Conservation (phyloP, 2,113 vertebrate species). For the Rhea americana region DNA sequence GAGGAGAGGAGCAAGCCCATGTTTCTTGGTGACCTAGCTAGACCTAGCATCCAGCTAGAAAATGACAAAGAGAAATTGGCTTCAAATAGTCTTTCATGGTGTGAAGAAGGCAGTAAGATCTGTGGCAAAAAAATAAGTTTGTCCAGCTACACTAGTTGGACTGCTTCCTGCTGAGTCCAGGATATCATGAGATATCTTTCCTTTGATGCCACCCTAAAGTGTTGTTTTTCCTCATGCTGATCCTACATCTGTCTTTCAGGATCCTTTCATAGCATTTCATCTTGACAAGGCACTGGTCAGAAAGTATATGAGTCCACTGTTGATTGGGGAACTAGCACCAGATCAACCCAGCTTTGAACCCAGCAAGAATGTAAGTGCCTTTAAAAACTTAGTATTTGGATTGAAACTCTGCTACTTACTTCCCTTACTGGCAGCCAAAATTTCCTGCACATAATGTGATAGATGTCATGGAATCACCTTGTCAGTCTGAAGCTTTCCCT, state of each 20-base stretch:
- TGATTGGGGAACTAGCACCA: slow-evolving; percentile 82
- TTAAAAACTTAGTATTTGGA: neutral
- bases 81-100: neutral
- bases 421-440: neutral
- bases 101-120: neutral
- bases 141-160: neutral
- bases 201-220: neutral
- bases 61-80: neutral
- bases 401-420: neutral
- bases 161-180: neutral
- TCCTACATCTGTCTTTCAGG: slow-evolving; percentile 57
- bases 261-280: slow-evolving; percentile 83
- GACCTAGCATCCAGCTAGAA: neutral
- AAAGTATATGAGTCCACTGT: slow-evolving; percentile 78
- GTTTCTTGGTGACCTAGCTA: neutral
- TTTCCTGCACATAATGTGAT: neutral
- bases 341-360: slow-evolving; percentile 82
- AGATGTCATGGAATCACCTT: neutral
- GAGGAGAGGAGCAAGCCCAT: neutral
- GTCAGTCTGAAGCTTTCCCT: neutral
- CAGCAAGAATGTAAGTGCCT: slow-evolving; percentile 80
- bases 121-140: neutral
- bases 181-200: neutral
- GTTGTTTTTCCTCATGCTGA: neutral
- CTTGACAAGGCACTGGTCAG: slow-evolving; percentile 78